Conservation (phyloP, 2,888 invertebrate genomes). For the Mantis religiosa region DNA sequence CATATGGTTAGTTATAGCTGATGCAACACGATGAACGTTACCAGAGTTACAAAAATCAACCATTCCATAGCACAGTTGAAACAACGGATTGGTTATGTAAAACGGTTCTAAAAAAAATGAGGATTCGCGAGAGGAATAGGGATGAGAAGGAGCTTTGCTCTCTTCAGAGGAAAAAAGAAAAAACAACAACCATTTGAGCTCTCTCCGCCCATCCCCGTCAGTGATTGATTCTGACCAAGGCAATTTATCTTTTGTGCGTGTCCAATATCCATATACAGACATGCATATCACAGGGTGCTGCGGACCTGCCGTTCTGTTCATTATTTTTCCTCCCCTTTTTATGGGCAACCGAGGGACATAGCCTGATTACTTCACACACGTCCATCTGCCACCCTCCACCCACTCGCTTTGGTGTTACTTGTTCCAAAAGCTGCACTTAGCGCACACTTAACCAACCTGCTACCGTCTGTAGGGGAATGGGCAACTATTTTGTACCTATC, state of each 20-base stretch:
- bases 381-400: not conserved
- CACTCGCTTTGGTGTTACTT: no score
- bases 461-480: not conserved
- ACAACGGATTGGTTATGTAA: not conserved
- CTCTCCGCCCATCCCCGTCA: not conserved
- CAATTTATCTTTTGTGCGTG: constrained; percentile 13
- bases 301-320: not conserved
- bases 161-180: constrained; percentile 2
- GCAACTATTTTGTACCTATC: no score
- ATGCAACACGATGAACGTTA: no score
- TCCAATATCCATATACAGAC: not conserved
- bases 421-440: not conserved
- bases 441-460: not conserved
- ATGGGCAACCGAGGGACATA: not conserved
- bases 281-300: not conserved
- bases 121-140: not conserved
- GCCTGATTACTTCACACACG: not conserved
- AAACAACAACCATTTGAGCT: constrained; percentile 2
- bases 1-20: no score
- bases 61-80: not conserved
- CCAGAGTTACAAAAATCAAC: not conserved
- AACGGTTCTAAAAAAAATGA: not conserved
- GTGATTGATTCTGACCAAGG: constrained; percentile 12
- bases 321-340: not conserved
- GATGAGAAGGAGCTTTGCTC: not conserved